Evolutionary conservation across 2,888 invertebrate genomes (phyloP).

Genomic region (Cyclophora punctaria): DNA sequence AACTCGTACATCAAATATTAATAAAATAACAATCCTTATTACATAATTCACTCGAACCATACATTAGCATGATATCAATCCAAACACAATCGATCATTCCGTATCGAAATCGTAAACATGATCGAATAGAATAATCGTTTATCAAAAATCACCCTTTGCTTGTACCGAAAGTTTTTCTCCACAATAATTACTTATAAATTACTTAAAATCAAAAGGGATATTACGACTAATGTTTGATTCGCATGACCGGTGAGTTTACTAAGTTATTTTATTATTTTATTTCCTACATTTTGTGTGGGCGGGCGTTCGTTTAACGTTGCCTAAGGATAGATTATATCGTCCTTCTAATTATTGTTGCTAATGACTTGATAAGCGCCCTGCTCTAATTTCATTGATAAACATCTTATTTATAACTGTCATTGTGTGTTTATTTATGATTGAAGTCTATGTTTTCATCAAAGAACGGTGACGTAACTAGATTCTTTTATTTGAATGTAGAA

Average conservation of each 20-base stretch:
- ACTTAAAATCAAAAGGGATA: conserved; percentile 73
- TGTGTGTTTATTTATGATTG: neutral
- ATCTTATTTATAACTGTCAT: neutral
- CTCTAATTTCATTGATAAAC: conserved; percentile 11
- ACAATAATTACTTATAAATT: conserved; percentile 65
- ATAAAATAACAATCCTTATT: neutral
- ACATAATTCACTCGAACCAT: neutral
- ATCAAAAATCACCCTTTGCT: conserved; percentile 47
- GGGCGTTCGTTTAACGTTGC: conserved; percentile 61
- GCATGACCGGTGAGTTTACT: conserved; percentile 58
- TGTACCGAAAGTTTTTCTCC: conserved; percentile 40
- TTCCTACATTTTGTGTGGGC: conserved; percentile 46
- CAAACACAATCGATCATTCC: conserved; percentile 54
- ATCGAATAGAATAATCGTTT: conserved; percentile 58
- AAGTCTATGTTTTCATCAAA: too few relatives aligned
- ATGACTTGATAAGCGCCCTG: conserved; percentile 46
- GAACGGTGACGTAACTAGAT: too few relatives aligned
- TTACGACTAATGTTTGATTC: conserved; percentile 66
- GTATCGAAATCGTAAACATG: conserved; percentile 52
- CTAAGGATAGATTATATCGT: conserved; percentile 51
- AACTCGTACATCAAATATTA: neutral
- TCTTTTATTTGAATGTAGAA: too few relatives aligned
- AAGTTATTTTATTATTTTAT: conserved; percentile 63
- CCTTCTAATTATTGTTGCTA: conserved; percentile 58
- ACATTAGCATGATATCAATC: conserved; percentile 13